These are phyloP conservation scores for Erpobdella octoculata DNA, from an alignment of 2,888 invertebrate species.

Conservation along the genomic window DNA sequence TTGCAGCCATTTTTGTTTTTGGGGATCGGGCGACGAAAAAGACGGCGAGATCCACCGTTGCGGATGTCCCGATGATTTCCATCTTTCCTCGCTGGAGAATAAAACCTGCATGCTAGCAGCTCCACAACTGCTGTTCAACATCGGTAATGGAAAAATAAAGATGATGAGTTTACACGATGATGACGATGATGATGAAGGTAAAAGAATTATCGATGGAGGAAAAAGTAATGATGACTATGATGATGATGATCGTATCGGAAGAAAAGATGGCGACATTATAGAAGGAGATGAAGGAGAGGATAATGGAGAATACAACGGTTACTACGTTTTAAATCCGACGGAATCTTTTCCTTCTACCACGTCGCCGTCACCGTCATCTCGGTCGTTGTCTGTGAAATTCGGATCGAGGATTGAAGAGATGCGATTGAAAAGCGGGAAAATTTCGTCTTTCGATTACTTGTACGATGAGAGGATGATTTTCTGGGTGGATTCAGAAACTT, in stretches of 20 bases:
- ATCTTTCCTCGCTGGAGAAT: background rate
- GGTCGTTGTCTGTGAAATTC: no score
- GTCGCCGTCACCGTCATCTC: background rate
- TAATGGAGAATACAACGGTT: no score
- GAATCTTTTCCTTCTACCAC: background rate
- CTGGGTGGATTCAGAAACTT: no score
- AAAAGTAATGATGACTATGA: background rate
- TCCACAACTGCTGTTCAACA: background rate
- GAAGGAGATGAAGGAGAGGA: background rate
- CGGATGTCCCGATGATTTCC: background rate
- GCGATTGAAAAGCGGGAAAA: no score
- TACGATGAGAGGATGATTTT: no score
- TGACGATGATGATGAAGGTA: conserved; percentile 7
- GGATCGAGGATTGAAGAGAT: no score
- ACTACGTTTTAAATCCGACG: no score
- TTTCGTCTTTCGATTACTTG: no score
- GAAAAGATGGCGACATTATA: background rate
- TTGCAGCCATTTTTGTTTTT: conserved; percentile 78
- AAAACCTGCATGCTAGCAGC: background rate
- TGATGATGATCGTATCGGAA: background rate
- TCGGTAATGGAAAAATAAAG: background rate
- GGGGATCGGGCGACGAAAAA: conserved; percentile 57
- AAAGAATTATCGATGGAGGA: background rate
- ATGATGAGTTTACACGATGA: background rate
- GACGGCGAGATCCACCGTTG: background rate